Percentiles rank a stretch among this genome's conserved stretches.
phyloP scores from a whole-genome alignment of 2,113 vertebrate genomes.

The Ondatra zibethicus region DNA sequence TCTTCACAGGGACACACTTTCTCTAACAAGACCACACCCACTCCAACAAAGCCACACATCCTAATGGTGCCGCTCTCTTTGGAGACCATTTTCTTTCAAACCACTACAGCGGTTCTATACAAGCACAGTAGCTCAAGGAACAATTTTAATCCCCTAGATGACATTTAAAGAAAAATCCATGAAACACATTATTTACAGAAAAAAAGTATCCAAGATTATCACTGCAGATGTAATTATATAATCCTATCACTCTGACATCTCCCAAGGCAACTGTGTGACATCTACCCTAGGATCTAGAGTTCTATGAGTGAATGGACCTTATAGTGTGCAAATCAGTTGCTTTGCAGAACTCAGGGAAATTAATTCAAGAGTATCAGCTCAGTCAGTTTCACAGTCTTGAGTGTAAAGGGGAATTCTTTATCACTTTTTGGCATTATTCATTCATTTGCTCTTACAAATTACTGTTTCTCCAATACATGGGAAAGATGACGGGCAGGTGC shows the following conservation, averaged over 20 bases:
- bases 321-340: background rate
- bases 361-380: background rate
- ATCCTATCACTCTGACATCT: background rate
- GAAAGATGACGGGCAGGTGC: background rate
- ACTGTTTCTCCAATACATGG: background rate
- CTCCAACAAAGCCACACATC: background rate
- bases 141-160: background rate
- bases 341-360: background rate
- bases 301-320: background rate
- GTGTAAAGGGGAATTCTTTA: background rate
- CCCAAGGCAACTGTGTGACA: background rate
- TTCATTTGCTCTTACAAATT: background rate
- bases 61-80: background rate
- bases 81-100: background rate
- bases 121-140: background rate
- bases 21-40: background rate
- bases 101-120: background rate
- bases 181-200: background rate
- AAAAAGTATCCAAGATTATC: background rate
- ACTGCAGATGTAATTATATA: background rate
- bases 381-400: background rate
- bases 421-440: background rate
- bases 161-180: background rate
- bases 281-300: rapidly evolving
- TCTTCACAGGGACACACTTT: background rate